phyloP scores from a whole-genome alignment of 2,888 invertebrate genomes.

The Lydus trimaculatus region DNA sequence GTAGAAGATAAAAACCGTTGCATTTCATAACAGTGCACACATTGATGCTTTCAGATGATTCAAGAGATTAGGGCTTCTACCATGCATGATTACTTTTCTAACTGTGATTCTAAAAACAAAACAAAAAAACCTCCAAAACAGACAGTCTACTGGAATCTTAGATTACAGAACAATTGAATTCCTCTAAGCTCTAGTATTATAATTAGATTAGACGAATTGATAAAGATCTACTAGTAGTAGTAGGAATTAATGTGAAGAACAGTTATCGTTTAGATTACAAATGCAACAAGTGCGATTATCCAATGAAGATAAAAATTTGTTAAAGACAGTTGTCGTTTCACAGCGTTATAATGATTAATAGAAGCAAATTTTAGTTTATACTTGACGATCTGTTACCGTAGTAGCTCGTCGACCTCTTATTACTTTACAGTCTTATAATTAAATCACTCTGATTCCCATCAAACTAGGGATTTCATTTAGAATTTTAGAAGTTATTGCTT shows the following conservation, averaged over 20 bases:
- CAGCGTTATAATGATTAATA: background rate
- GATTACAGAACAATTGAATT: no score
- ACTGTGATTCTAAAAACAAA: conserved; percentile 56
- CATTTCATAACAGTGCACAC: conserved; percentile 41
- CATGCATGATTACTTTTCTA: conserved; percentile 58
- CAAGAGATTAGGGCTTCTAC: conserved; percentile 58
- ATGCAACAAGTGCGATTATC: conserved; percentile 29
- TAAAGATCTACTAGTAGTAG: background rate
- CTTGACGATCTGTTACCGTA: background rate
- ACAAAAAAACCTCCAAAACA: conserved; percentile 51
- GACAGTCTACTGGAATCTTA: conserved; percentile 35
- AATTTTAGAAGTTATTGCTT: background rate
- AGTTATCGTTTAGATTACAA: background rate
- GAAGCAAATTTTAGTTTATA: background rate
- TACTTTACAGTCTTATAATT: background rate
- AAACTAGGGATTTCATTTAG: background rate
- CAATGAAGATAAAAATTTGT: conserved; percentile 21
- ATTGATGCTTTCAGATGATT: conserved; percentile 53
- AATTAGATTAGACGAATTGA: no score
- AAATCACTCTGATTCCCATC: background rate
- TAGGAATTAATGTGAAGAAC: no score
- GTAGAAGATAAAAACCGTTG: background rate
- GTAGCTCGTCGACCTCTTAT: no score
- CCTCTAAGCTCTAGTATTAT: no score
- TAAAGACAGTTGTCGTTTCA: background rate